Conservation (phyloP, 2,888 invertebrate species). For the Coenonympha arcania region DNA sequence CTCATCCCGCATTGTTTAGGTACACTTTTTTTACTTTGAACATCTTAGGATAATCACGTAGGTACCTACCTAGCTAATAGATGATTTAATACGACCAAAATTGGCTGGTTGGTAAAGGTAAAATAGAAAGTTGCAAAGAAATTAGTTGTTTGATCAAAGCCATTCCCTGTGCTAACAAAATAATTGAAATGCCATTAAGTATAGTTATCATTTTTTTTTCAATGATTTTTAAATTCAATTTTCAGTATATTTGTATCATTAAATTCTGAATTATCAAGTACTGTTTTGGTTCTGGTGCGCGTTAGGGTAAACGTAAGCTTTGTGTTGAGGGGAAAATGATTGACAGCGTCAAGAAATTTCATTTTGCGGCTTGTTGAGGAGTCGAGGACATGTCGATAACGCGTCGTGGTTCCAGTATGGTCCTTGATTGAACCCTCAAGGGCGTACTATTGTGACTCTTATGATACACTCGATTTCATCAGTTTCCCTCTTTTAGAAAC, state of each 20-base stretch:
- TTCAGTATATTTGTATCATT: too few species aligned
- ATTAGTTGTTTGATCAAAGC: too few species aligned
- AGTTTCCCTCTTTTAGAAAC: conserved; percentile 42
- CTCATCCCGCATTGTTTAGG: too few species aligned
- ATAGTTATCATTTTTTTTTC: too few species aligned
- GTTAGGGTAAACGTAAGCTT: background rate
- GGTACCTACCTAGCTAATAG: too few species aligned
- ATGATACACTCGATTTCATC: conserved; percentile 58
- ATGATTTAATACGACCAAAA: too few species aligned
- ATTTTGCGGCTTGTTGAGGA: conserved; percentile 72
- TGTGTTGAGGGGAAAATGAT: conserved; percentile 65
- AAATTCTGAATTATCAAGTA: too few species aligned
- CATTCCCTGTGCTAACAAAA: too few species aligned
- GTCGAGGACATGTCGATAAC: conserved; percentile 59
- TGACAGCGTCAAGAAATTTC: conserved; percentile 70
- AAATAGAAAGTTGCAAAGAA: background rate
- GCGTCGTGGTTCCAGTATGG: conserved; percentile 46
- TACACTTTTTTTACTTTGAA: background rate
- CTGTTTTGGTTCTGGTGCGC: background rate
- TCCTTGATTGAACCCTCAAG: conserved; percentile 51
- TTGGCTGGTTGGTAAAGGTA: background rate
- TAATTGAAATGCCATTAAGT: too few species aligned
- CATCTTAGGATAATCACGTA: too few species aligned
- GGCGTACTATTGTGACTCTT: conserved; percentile 54
- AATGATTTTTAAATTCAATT: too few species aligned